Evolutionary conservation across 2,888 invertebrate genomes (phyloP).

Genomic region (Hipparchia sbordonii): DNA sequence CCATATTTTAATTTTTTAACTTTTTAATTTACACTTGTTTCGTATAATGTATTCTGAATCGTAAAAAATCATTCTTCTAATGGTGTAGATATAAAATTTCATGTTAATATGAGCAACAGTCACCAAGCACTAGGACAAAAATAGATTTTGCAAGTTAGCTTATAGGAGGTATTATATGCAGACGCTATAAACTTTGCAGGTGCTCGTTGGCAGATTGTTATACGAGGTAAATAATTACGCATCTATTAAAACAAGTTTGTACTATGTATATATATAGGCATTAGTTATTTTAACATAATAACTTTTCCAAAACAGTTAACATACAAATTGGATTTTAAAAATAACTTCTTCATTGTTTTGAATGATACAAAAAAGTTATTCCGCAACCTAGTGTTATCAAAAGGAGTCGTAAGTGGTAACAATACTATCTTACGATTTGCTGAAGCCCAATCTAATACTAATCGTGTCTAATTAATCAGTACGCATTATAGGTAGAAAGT

Average conservation of each 20-base stretch:
- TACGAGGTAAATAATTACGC: conserved; percentile 2
- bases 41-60: background rate
- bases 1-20: too few species aligned
- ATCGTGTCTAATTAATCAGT: conserved; percentile 80
- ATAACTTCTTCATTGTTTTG: background rate
- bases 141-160: conserved; percentile 7
- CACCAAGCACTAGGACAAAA: background rate
- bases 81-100: background rate
- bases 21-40: too few species aligned
- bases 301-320: background rate
- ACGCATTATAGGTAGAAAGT: conserved; percentile 77
- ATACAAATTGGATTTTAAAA: background rate
- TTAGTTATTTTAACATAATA: background rate
- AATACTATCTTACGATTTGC: conserved; percentile 39
- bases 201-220: background rate
- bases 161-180: background rate
- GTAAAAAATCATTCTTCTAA: background rate
- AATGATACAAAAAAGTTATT: background rate
- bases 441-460: conserved; percentile 60
- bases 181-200: conserved; percentile 5
- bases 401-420: conserved; percentile 30
- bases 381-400: conserved; percentile 2
- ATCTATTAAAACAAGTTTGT: background rate
- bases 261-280: background rate
- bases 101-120: background rate